These are phyloP conservation scores for Lasioglossum calceatum DNA, from an alignment of 2,888 invertebrate genomes.

Conservation along the genomic window DNA sequence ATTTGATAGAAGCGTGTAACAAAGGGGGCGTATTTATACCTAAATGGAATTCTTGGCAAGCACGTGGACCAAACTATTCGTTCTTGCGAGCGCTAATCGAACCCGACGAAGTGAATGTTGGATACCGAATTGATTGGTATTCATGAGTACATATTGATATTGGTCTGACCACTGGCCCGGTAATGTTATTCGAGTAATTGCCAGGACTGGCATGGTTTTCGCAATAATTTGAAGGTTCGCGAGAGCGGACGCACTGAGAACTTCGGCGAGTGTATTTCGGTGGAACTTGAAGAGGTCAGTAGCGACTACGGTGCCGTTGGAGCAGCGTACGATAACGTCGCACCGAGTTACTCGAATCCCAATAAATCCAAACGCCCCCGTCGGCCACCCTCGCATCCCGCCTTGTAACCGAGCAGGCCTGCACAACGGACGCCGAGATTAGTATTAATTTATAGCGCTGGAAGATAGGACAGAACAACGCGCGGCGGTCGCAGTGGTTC, in stretches of 20 bases:
- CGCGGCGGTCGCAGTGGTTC: slow-evolving; percentile 33
- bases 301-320: slow-evolving; percentile 46
- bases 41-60: not conserved
- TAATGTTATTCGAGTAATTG: slow-evolving; percentile 2
- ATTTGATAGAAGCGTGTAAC: too few relatives aligned
- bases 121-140: not conserved
- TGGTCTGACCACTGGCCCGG: not conserved
- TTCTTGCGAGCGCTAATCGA: not conserved
- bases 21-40: too few relatives aligned
- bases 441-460: slow-evolving; percentile 76
- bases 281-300: slow-evolving; percentile 63
- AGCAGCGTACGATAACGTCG: slow-evolving; percentile 68
- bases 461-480: slow-evolving; percentile 71
- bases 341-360: slow-evolving; percentile 74
- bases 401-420: slow-evolving; percentile 61
- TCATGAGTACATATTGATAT: slow-evolving; percentile 5
- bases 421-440: slow-evolving; percentile 71
- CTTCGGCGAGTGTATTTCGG: slow-evolving; percentile 23
- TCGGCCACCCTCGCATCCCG: slow-evolving; percentile 43
- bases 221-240: slow-evolving; percentile 34
- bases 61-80: not conserved
- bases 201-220: slow-evolving; percentile 13
- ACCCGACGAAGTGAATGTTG: not conserved
- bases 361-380: slow-evolving; percentile 71
- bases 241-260: not conserved